Base-by-base conservation (phyloP, 2,888 invertebrate genomes). In the Suillia variegata region DNA sequence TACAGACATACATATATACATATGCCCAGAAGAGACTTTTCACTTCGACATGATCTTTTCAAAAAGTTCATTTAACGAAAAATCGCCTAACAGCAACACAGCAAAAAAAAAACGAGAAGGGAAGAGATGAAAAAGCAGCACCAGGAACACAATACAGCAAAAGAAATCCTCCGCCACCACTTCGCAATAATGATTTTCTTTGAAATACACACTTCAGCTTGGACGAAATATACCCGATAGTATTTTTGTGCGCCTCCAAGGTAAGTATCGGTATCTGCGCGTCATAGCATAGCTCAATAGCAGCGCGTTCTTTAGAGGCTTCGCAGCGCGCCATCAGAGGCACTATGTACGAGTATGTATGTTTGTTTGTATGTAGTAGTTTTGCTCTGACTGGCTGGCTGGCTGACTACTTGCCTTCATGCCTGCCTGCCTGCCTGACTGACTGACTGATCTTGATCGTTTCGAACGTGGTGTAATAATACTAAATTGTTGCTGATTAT, bases 401-500 rank as follows among this genome's bases (percentile, higher is more conserved):
- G 12, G 38, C 8, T 13, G 22, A 26, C 53, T 33, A 18, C 6
- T 33, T 13, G 17, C 55, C 53, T 49, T 8, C 12, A 4, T 20
- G 45, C 45, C 54, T 34, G 34, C 3, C 20, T n/a, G 24, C 53
- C 54, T 50, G 8, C 18, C 20, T 8, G 45, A 17, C 38, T 38
- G 45, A 20, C 45, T 45, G 45, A 45, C 45, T 45, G 45, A 45
- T 45, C 45, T 45, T 45, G 45, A 73, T 70, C 74, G 48, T 18
- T 48, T 17, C 61, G 61, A 56, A 62, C 64, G 54, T 62, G 65
- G 79, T 79, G 78, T 78, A 80, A 80, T 79, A 79, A 78, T 78
- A 79, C 76, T 79, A 80, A 80, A 80, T 79, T 80, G 79, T 79
- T 79, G 76, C 78, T 79, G 79, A 79, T 80, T 80, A 80, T 80